Percentiles rank a stretch among this genome's conserved stretches.
phyloP scores from a whole-genome alignment of 2,797 vertebrate genomes.

The Otolemur crassicaudatus region DNA sequence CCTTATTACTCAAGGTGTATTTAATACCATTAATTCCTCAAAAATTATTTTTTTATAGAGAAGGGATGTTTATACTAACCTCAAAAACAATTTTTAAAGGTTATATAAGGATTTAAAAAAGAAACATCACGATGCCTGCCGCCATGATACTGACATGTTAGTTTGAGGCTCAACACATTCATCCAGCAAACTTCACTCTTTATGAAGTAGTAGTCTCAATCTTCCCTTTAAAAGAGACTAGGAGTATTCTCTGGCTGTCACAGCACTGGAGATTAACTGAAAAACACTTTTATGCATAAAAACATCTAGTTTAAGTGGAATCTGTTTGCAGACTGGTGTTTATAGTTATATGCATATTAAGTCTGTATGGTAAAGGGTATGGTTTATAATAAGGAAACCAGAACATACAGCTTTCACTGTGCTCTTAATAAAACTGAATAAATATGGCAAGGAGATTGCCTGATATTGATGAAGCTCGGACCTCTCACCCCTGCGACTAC shows the following conservation, averaged over 20 bases:
- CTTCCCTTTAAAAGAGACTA: neutral
- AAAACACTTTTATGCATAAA: neutral
- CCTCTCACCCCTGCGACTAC: constrained; percentile 56
- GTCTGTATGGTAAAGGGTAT: neutral
- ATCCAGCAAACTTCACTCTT: neutral
- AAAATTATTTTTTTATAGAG: neutral
- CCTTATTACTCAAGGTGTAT: neutral
- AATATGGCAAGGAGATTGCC: neutral
- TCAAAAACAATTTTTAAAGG: neutral
- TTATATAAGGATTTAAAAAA: neutral
- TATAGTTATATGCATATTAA: neutral
- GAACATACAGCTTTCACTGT: neutral
- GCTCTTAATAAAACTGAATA: neutral
- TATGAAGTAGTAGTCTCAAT: neutral
- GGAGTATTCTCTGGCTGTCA: neutral
- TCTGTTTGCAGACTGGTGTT: neutral
- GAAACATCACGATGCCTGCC: neutral
- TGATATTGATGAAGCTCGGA: constrained; percentile 33
- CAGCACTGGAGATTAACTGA: neutral
- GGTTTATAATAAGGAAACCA: neutral
- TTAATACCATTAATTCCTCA: neutral
- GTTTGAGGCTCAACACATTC: neutral
- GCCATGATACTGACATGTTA: neutral
- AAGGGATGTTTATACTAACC: neutral
- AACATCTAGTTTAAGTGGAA: neutral